Evolutionary conservation across 2,797 vertebrate species (phyloP), one percentile per base, ranked within the genome.

Genomic region (Synanceia verrucosa): DNA sequence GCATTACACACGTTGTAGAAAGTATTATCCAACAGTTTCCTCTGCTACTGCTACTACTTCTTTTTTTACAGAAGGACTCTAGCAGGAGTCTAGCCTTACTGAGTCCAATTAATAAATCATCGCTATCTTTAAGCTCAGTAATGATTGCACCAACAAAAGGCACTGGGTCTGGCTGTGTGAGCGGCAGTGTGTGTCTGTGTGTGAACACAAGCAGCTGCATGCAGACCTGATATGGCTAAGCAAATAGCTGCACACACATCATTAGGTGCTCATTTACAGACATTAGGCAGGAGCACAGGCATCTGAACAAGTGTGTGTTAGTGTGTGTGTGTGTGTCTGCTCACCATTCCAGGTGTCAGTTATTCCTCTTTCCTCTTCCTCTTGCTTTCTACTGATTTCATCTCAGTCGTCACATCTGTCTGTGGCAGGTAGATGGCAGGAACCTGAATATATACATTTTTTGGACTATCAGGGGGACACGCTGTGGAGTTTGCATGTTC

Each of bases 231-330:
- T 86, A 82, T 11, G 67, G 86, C 87, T 79, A 84, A 86, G 83
- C 71, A 86, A 81, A 88, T 89, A 78, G 81, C 86, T 88, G 70
- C 73, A 91, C 88, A 83, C 86, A 91, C 87, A 88, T 90, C 79
- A 78, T 92, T 86, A 89, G 86, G 24, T 64, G 89, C 84, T 86
- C 78, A 80, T 91, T 90, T 85, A 80, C 72, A 84, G 79, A 81
- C 69, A 90, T 88, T 86, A 87, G 61, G 41, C 41, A 43, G 62
- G 36, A 73, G 26, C 24, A 41, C 64, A 36, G 62, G 29, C 37
- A 57, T 53, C 53, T 24, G 50, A 39, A 11, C 43, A 29, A 31
- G 28, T 6, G 11, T 65, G 28, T 64, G 69, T n/a, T n/a, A n/a
- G n/a, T 76, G 46, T n/a, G 28, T 3, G 19, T 55, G 29, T 59